Base-by-base conservation (phyloP, 2,888 invertebrate species). In the Stenoptilia bipunctidactyla region DNA sequence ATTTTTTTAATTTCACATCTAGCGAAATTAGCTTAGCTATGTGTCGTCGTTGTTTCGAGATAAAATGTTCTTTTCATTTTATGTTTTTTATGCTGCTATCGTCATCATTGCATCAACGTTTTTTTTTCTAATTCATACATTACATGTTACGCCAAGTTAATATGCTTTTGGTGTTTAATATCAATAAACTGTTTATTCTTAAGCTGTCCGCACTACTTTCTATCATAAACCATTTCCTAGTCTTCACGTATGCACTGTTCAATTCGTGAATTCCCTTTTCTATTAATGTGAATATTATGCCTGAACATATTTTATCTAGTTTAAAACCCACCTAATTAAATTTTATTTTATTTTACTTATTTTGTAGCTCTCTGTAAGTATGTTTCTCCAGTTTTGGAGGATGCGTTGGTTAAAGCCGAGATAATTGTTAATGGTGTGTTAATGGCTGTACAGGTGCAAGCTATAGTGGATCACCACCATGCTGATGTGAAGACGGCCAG, bases 401-500 rank as follows among this genome's bases (percentile, higher is more conserved):
- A 20, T 20, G 20, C 20, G 20, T 20, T 20, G 3, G 20, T 20
- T 3, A 20, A 20, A 5, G 8, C 8, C 20, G 30, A 25, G 25
- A 25, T 9, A 9, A 25, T 5, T 30, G 4, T 9, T 30, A 10
- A 30, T n/a, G 12, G 3, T n/a, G 30, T 9, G 2, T n/a, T n/a
- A n/a, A n/a, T 30, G 9, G 4, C 6, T 30, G 9, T 6, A 46
- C 83, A 96, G 96, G 95, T 96, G 39, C 96, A 97, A 87, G 91
- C 94, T 39, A 96, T 97, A 58, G 92, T 97, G 47, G 96, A 97
- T 74, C 92, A 93, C 63, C 93, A 93, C 67, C 94, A 94, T 65
- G 91, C 91, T 48, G 90, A 91, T 58, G 87, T 89, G 48, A 93
- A 93, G 76, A 88, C 89, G 15, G 88, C 92, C 44, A 90, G 93